Base-by-base conservation (phyloP, 2,797 vertebrate species). In the Spondyliosoma cantharus region DNA sequence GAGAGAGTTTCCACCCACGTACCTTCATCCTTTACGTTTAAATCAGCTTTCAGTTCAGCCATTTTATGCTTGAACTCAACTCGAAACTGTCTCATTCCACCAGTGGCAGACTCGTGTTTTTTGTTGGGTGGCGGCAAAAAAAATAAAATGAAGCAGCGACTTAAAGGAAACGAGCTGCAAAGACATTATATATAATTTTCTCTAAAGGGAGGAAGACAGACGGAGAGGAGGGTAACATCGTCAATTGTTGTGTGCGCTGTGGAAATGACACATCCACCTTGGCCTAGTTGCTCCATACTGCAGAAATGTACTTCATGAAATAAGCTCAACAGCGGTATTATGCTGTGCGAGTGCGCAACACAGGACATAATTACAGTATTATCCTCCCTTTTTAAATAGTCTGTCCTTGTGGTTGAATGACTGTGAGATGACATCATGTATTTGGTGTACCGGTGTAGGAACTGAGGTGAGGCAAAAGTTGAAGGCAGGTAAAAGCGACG, bases 381-480 rank as follows among this genome's bases (percentile, higher is more conserved):
- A 6, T 45, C 58, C 14, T 50, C 13, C 46, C n/a, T 62, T 57
- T 54, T 37, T 2, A 45, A 67, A 46, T 52, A 24, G 57, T 70
- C 16, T 71, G 29, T 64, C 46, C 32, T 67, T 83, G 59, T 37
- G 61, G n/a, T 56, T 50, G 12, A 71, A 61, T 20, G n/a, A 29
- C 15, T n/a, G 57, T 60, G 25, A 27, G 32, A 70, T 27, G 20
- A 67, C 58, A 17, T 65, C n/a, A 32, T n/a, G 52, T 60, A 19
- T 56, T 62, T 60, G 52, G 53, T 22, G 24, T 19, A 63, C 57
- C 32, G 43, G 52, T 3, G 52, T 3, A 69, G 16, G 7, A 76
- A 78, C n/a, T 48, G 29, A 72, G 46, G 56, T 75, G 48, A 65
- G 16, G 14, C 24, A 64, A 58, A 67, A 65, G 59, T 67, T 80